phyloP scores from a whole-genome alignment of 2,113 vertebrate genomes.

The Thunnus thynnus region DNA sequence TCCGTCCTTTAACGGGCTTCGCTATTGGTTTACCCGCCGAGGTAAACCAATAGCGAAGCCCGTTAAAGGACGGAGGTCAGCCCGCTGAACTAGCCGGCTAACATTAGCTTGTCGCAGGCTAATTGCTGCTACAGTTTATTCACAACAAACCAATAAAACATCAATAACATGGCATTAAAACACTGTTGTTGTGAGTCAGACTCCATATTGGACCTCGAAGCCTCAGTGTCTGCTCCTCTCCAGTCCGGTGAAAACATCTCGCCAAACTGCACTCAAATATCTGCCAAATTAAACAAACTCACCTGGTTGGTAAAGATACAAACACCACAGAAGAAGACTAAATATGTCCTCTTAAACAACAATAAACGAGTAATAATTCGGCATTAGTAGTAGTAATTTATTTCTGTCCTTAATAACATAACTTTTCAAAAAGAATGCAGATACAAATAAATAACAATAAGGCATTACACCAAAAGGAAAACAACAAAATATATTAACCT shows the following conservation, averaged over 20 bases:
- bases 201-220: fast-evolving
- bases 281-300: neutral
- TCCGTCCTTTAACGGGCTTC: neutral
- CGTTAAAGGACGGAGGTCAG: neutral
- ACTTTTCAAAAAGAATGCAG: too few species aligned
- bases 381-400: too few species aligned
- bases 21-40: too few species aligned
- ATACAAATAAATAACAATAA: too few species aligned
- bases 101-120: neutral
- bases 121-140: neutral
- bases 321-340: fast-evolving
- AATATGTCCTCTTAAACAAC: fast-evolving
- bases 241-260: neutral
- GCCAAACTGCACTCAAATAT: neutral
- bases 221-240: fast-evolving
- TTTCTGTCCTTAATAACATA: too few species aligned
- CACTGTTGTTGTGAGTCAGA: neutral
- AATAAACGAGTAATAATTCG: neutral
- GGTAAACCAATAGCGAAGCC: too few species aligned
- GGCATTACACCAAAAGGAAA: too few species aligned
- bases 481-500: too few species aligned
- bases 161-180: neutral
- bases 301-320: fast-evolving
- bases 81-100: conserved; percentile 23
- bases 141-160: neutral